Base-by-base conservation (phyloP, 2,113 vertebrate species). In the Cranoglanis bouderius region DNA sequence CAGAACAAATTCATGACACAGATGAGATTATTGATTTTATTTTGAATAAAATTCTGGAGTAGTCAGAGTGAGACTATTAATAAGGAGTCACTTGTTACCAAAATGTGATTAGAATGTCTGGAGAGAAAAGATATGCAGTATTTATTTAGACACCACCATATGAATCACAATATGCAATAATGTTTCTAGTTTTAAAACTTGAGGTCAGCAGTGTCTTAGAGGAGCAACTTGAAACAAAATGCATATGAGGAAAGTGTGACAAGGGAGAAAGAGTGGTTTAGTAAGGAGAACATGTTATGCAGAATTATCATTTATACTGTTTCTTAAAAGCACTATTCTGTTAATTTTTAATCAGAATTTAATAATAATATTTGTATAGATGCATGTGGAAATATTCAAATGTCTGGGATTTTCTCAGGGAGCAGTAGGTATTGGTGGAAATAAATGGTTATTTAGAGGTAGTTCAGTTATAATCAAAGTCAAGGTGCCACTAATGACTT, bases 401-500 rank as follows among this genome's bases (percentile, higher is more conserved):
- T 8, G 0, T 65, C 61, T n/a, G 61, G 57, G 21, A 65, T 29
- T 13, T 65, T 13, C 13, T 2, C 24, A 13, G 10, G 26, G 12
- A 63, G 63, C 90, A 84, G 2, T 2, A 83, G 70, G 83, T 90
- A 93, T 94, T 84, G 93, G 93, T 93, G 88, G 78, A 90, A 81
- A 93, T 89, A 89, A 86, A 65, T 84, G 32, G 83, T 85, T 92
- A 74, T 87, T 91, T 90, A 86, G 91, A 57, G 67, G 57, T 72
- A 35, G 81, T 78, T 83, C 90, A 88, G 91, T 82, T 87, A 87
- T 93, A 93, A 95, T 95, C 94, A 94, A 93, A 94, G 92, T 92
- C 90, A 88, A 91, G 87, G 72, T 90, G 90, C 88, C 87, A 88
- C 24, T 81, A 82, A 88, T 86, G 92, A 93, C 93, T 24, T 2